Conservation (phyloP, 2,113 vertebrate species). For the Psophia crepitans region DNA sequence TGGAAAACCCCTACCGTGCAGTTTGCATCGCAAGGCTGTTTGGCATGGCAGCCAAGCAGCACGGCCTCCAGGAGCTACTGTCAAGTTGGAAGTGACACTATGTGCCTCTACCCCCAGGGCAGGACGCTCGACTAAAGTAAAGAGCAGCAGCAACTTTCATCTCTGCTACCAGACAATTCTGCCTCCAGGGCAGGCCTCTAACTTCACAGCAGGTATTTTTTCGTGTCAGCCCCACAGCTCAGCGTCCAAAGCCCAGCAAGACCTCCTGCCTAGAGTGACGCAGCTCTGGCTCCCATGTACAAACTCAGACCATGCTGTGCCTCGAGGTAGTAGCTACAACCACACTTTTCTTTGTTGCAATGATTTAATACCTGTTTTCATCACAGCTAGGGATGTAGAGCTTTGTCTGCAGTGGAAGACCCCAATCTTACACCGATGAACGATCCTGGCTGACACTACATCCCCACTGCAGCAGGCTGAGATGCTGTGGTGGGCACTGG, state of each 20-base stretch:
- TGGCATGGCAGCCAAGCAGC: not conserved
- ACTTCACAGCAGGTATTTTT: not conserved
- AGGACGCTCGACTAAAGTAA: not conserved
- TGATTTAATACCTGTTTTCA: not conserved
- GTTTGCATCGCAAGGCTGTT: not conserved
- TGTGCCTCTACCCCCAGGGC: not conserved
- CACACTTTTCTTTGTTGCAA: not conserved
- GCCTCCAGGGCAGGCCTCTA: not conserved
- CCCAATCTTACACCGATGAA: not conserved
- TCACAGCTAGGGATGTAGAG: not conserved
- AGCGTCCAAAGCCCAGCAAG: constrained; percentile 7
- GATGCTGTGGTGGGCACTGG: not conserved
- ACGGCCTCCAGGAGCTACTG: not conserved
- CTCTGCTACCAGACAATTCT: not conserved
- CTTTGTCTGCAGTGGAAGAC: not conserved
- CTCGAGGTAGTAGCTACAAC: not conserved
- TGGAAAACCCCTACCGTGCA: not conserved
- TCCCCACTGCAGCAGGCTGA: not conserved
- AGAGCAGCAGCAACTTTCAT: not conserved
- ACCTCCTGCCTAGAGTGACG: not conserved
- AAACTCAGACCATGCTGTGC: not conserved
- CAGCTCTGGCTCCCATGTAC: not conserved
- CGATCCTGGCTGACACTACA: not conserved
- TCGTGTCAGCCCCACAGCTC: not conserved
- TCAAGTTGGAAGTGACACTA: not conserved